Conservation (phyloP, 2,797 vertebrate species). For the Leucoraja ocellata region DNA sequence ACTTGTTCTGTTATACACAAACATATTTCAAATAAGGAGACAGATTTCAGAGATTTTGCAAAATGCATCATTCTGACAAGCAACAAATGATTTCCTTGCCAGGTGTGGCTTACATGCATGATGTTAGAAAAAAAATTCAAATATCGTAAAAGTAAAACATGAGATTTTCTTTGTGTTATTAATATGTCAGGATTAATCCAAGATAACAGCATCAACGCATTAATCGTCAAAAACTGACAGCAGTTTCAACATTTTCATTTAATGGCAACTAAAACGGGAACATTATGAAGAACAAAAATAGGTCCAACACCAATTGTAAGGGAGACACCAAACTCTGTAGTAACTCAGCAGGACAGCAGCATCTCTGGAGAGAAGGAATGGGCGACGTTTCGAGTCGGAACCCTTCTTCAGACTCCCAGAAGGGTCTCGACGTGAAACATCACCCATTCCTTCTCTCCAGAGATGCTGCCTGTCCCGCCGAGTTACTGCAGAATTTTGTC, state of each 20-base stretch:
- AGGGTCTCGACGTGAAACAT: too few relatives aligned
- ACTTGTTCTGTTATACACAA: neutral
- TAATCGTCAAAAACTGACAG: neutral
- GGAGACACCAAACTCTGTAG: too few relatives aligned
- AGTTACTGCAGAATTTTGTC: too few relatives aligned
- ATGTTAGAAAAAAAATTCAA: neutral
- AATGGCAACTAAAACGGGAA: neutral
- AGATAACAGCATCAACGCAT: neutral
- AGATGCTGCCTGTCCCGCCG: too few relatives aligned
- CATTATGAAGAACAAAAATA: neutral
- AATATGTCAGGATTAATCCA: neutral
- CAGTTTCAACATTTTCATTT: neutral
- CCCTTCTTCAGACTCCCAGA: too few relatives aligned
- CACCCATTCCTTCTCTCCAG: too few relatives aligned
- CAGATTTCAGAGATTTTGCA: slow-evolving; percentile 21
- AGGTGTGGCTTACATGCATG: neutral
- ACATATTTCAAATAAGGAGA: slow-evolving; percentile 9
- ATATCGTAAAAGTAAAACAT: neutral
- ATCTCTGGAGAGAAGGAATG: too few relatives aligned
- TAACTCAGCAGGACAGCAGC: too few relatives aligned
- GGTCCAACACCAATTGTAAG: too few relatives aligned
- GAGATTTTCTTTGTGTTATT: neutral
- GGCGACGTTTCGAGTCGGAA: too few relatives aligned
- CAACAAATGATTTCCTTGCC: slow-evolving; percentile 23
- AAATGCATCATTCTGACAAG: neutral